These are phyloP conservation scores for Thereva unica DNA, from an alignment of 2,888 invertebrate genomes.

Conservation along the genomic window DNA sequence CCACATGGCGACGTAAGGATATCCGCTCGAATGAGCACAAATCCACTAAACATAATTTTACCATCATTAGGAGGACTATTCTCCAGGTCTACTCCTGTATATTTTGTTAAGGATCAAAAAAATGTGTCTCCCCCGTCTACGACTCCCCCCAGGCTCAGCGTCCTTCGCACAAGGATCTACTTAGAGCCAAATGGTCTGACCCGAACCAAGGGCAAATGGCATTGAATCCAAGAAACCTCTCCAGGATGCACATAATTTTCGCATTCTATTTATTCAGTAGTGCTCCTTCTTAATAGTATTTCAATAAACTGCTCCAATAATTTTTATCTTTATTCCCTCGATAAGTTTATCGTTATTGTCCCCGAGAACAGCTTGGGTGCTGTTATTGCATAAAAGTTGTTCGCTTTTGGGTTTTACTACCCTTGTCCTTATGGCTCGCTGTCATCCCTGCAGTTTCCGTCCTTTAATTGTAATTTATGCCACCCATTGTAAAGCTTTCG, in stretches of 20 bases:
- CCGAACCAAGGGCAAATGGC: neutral
- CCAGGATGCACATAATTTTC: conserved; percentile 24
- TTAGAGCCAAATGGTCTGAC: conserved; percentile 9
- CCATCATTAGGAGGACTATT: conserved; percentile 27
- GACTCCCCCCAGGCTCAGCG: neutral
- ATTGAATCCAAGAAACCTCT: neutral
- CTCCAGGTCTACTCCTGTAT: conserved; percentile 1
- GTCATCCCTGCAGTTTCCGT: neutral
- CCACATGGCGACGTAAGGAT: conserved; percentile 20
- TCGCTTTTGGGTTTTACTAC: neutral
- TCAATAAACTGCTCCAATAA: conserved; percentile 22
- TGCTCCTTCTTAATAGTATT: conserved; percentile 21
- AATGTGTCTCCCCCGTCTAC: neutral
- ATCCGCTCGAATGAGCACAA: conserved; percentile 23
- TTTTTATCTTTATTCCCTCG: conserved; percentile 11
- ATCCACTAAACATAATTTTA: conserved; percentile 28
- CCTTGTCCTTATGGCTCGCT: conserved; percentile 6
- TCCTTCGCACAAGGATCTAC: conserved; percentile 9
- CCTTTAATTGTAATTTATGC: conserved; percentile 24
- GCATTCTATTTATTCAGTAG: conserved; percentile 25
- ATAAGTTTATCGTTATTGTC: conserved; percentile 8
- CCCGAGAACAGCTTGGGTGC: conserved; percentile 1
- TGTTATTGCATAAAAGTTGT: conserved; percentile 15
- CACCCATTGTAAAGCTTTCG: neutral
- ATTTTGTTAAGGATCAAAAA: neutral